phyloP scores from a whole-genome alignment of 2,113 vertebrate species.

The Epinephelus lanceolatus region DNA sequence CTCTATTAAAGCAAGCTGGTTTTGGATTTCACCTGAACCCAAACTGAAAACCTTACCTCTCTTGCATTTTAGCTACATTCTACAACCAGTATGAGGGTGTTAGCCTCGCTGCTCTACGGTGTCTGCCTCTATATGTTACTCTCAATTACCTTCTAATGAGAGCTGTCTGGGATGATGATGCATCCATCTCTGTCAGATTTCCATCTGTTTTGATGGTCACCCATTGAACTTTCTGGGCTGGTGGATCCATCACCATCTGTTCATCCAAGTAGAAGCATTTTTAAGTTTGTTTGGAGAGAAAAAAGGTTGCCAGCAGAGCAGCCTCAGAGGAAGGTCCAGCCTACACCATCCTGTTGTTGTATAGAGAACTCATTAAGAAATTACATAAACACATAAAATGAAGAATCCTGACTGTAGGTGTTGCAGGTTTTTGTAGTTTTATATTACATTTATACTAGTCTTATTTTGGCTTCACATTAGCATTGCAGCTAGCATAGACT shows the following conservation, averaged over 20 bases:
- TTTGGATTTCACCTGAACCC: neutral
- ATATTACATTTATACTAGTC: neutral
- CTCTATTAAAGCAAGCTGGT: neutral
- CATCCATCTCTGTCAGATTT: constrained; percentile 31
- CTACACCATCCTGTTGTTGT: constrained; percentile 1
- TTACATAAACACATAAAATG: neutral
- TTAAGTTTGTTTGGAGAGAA: constrained; percentile 14
- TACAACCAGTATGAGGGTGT: neutral
- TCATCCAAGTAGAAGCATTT: neutral
- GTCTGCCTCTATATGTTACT: constrained; percentile 10
- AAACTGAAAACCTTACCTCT: neutral
- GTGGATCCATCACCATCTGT: constrained; percentile 33
- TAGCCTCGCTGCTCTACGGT: neutral
- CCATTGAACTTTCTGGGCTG: neutral
- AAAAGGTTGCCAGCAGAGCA: constrained; percentile 5
- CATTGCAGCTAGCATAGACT: neutral
- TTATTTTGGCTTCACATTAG: neutral
- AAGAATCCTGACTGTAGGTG: neutral
- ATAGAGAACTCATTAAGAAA: neutral
- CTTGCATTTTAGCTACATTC: neutral
- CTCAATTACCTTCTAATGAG: constrained; percentile 24
- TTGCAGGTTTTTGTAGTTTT: neutral
- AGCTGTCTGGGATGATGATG: constrained; percentile 7
- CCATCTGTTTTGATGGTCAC: constrained; percentile 48
- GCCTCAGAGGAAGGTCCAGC: neutral